These are phyloP conservation scores for Melanargia galathea DNA, from an alignment of 2,888 invertebrate species.

Conservation along the genomic window DNA sequence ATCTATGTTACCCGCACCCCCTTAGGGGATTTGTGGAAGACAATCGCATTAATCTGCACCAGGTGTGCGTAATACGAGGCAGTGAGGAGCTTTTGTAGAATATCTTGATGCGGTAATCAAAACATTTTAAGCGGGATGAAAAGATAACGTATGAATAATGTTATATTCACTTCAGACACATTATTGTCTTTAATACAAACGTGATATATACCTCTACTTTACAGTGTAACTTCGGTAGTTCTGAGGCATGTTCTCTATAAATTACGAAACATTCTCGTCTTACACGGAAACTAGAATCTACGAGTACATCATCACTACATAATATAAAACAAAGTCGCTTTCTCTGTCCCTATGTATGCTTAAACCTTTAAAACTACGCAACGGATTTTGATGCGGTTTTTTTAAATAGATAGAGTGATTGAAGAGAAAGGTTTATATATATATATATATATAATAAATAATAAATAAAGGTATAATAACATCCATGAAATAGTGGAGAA, in stretches of 20 bases:
- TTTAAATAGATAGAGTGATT: too few relatives aligned
- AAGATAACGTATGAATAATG: slow-evolving; percentile 21
- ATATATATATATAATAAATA: too few relatives aligned
- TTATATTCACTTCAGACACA: slow-evolving; percentile 10
- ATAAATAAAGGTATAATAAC: too few relatives aligned
- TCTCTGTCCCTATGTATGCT: too few relatives aligned
- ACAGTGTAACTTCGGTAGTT: not conserved
- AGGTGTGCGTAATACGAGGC: slow-evolving; percentile 39
- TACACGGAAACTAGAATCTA: too few relatives aligned
- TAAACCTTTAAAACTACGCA: too few relatives aligned
- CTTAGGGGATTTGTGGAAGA: slow-evolving; percentile 37
- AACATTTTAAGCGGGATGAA: slow-evolving; percentile 23
- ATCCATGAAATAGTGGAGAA: too few relatives aligned
- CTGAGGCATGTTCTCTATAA: not conserved
- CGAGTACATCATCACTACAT: not conserved
- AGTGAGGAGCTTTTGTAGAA: slow-evolving; percentile 31
- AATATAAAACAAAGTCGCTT: too few relatives aligned
- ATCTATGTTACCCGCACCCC: slow-evolving; percentile 41
- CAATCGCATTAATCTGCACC: slow-evolving; percentile 37
- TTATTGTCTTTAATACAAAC: slow-evolving; percentile 1
- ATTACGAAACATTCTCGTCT: not conserved
- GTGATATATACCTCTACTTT: not conserved
- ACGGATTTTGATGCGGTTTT: too few relatives aligned
- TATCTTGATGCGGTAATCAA: slow-evolving; percentile 22
- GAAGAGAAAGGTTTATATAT: too few relatives aligned